These are phyloP conservation scores for Luehdorfia chinensis DNA, from an alignment of 1,140 invertebrate genomes.

Conservation along the genomic window DNA sequence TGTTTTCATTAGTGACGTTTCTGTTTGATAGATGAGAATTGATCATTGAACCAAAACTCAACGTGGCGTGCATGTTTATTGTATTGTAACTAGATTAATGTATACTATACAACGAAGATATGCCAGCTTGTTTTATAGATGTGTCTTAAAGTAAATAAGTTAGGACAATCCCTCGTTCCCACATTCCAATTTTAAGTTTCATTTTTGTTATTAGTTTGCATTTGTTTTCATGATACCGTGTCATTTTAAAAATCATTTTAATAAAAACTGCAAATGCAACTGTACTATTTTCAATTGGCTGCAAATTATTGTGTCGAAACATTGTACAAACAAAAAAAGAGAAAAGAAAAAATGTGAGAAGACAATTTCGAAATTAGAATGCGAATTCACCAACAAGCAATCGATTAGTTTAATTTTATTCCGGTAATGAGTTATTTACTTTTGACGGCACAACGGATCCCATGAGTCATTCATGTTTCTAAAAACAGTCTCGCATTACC, in stretches of 20 bases:
- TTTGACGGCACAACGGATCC: constrained; percentile 41
- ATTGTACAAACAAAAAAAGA: too few relatives aligned
- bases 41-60: constrained; percentile 73
- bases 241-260: constrained; percentile 8
- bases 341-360: constrained; percentile 32
- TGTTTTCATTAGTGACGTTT: constrained; percentile 34
- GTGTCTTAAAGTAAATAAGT: constrained; percentile 59
- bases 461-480: constrained; percentile 68
- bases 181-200: constrained; percentile 47
- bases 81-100: constrained; percentile 70
- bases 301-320: constrained; percentile 30
- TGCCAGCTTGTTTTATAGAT: constrained; percentile 74
- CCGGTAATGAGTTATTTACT: constrained; percentile 34
- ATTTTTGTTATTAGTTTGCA: constrained; percentile 30
- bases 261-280: constrained; percentile 12
- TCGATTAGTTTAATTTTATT: constrained; percentile 25
- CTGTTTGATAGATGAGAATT: constrained; percentile 44
- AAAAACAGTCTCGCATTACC: constrained; percentile 67
- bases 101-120: constrained; percentile 53
- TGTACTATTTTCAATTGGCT: constrained; percentile 45
- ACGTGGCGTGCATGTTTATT: constrained; percentile 71
- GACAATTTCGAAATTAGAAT: constrained; percentile 29
- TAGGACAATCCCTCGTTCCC: constrained; percentile 60
- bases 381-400: constrained; percentile 19
- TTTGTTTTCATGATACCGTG: constrained; percentile 11